Conservation (phyloP, 2,797 vertebrate species). For the Galago senegalensis region DNA sequence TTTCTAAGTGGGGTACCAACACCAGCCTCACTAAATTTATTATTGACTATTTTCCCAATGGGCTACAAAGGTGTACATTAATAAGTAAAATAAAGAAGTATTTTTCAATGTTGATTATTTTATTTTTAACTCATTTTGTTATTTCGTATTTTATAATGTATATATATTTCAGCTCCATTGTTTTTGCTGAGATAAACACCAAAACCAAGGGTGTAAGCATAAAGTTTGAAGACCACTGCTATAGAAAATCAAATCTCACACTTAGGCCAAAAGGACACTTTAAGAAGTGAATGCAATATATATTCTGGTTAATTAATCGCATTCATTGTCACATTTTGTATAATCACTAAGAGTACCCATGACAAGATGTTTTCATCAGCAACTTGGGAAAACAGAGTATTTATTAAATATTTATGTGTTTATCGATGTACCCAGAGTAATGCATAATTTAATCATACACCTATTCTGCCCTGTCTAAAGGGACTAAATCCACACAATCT, state of each 20-base stretch:
- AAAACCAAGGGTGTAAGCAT: neutral
- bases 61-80: neutral
- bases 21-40: neutral
- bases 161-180: neutral
- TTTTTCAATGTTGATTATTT: conserved; percentile 1
- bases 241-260: conserved; percentile 12
- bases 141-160: conserved; percentile 1
- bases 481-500: neutral
- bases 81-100: neutral
- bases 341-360: conserved; percentile 16
- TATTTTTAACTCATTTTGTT: neutral
- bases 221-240: neutral
- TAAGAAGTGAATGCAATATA: conserved; percentile 4
- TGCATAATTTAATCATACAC: neutral
- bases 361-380: conserved; percentile 51
- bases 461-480: neutral
- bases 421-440: neutral
- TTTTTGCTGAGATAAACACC: neutral
- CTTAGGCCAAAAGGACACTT: neutral
- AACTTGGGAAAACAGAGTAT: conserved; percentile 36
- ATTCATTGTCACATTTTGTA: conserved; percentile 48
- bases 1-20: conserved; percentile 24
- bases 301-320: conserved; percentile 57
- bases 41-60: neutral
- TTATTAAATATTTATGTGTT: conserved; percentile 44